Percentiles rank a stretch among this genome's conserved stretches.
Evolutionary conservation across 2,888 invertebrate genomes (phyloP).

Genomic region (Adineta ricciae): DNA sequence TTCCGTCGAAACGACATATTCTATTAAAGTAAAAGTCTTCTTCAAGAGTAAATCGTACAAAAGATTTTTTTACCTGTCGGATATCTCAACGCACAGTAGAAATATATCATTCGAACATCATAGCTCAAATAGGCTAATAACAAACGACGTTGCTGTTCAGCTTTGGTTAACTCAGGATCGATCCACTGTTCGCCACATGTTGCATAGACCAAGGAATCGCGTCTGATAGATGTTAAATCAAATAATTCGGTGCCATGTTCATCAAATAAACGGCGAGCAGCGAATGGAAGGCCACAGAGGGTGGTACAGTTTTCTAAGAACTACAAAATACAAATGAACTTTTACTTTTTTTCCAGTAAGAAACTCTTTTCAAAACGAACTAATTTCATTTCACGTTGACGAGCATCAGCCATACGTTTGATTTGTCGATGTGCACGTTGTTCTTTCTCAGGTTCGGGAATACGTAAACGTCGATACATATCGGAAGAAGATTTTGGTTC

Average conservation of each 20-base stretch:
- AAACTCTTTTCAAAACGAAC: not conserved
- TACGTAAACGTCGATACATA: constrained; percentile 18
- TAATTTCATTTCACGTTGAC: constrained; percentile 5
- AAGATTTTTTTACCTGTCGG: constrained; percentile 40
- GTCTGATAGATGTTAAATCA: constrained; percentile 40
- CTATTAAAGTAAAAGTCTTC: constrained; percentile 35
- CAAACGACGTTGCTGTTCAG: constrained; percentile 45
- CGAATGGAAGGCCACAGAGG: constrained; percentile 45
- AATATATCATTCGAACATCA: constrained; percentile 46
- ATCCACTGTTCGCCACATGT: constrained; percentile 48
- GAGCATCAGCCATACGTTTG: constrained; percentile 18
- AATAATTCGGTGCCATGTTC: constrained; percentile 45
- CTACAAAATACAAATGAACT: constrained; percentile 36
- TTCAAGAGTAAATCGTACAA: not conserved
- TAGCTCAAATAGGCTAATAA: constrained; percentile 45
- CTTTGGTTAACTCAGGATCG: constrained; percentile 44
- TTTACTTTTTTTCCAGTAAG: not conserved
- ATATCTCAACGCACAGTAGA: constrained; percentile 44
- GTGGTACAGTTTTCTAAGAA: constrained; percentile 47
- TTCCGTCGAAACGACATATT: constrained; percentile 44
- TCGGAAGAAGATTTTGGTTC: not conserved
- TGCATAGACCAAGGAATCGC: constrained; percentile 45
- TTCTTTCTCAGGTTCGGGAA: constrained; percentile 12
- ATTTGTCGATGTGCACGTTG: not conserved
- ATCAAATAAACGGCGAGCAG: constrained; percentile 47